Conservation (phyloP, 2,113 vertebrate genomes). For the Hypanus sabinus region DNA sequence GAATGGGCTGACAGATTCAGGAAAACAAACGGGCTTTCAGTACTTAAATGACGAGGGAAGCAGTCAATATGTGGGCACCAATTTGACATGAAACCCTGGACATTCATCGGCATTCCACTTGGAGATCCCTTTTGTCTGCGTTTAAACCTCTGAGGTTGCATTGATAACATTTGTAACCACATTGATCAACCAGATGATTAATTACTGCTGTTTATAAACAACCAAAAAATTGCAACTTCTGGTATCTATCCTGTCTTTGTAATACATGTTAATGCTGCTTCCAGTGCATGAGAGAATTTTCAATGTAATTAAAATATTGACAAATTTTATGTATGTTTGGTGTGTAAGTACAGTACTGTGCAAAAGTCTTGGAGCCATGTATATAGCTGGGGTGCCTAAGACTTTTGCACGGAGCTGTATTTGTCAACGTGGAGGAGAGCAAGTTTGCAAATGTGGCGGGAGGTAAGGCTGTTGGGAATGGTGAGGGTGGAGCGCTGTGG, state of each 20-base stretch:
- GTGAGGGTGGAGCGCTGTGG: too few relatives aligned
- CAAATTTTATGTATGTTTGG: neutral
- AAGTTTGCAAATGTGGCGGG: too few relatives aligned
- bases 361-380: too few relatives aligned
- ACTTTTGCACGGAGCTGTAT: too few relatives aligned
- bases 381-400: too few relatives aligned
- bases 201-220: conserved; percentile 35
- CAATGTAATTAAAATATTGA: too few relatives aligned
- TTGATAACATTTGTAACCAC: conserved; percentile 46
- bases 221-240: conserved; percentile 10
- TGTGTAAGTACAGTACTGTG: too few relatives aligned
- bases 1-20: conserved; percentile 61
- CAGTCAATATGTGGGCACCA: conserved; percentile 63
- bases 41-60: conserved; percentile 53
- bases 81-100: conserved; percentile 60
- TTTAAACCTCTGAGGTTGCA: conserved; percentile 56
- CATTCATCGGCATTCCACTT: conserved; percentile 53
- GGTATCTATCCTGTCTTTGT: neutral
- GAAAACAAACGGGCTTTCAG: conserved; percentile 68
- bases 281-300: neutral
- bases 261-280: neutral
- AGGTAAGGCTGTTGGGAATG: too few relatives aligned
- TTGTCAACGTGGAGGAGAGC: too few relatives aligned
- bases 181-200: conserved; percentile 40
- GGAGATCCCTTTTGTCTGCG: conserved; percentile 68